These are phyloP conservation scores for Sialis lutaria DNA, from an alignment of 2,888 invertebrate genomes.

Conservation along the genomic window DNA sequence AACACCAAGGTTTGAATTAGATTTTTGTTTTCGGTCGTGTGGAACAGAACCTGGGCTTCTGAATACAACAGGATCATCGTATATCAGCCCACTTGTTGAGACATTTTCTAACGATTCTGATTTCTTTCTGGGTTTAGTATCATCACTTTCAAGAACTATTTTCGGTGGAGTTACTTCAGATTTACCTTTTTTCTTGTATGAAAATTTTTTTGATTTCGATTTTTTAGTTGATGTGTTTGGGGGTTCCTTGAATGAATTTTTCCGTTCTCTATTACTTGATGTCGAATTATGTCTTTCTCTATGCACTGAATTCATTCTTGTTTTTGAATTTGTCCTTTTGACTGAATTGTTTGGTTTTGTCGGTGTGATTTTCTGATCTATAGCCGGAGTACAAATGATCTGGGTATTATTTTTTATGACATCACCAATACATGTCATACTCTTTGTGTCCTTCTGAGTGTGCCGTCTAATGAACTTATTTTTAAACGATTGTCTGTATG, in stretches of 20 bases:
- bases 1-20: constrained; percentile 14
- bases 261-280: not conserved
- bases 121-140: not conserved
- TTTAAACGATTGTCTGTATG: constrained; percentile 1
- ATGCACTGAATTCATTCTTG: not conserved
- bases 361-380: not conserved
- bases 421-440: not conserved
- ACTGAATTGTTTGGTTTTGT: not conserved
- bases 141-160: not conserved
- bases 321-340: not conserved
- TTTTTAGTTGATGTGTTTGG: not conserved
- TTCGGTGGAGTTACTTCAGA: not conserved
- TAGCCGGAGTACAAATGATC: not conserved
- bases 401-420: not conserved
- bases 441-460: not conserved
- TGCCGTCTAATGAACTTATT: not conserved
- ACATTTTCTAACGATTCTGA: not conserved
- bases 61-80: not conserved
- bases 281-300: not conserved
- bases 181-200: not conserved
- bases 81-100: not conserved
- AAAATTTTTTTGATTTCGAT: not conserved
- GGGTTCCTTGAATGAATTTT: not conserved
- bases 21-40: constrained; percentile 8
- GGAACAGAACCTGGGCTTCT: not conserved